Evolutionary conservation across 2,888 invertebrate species (phyloP).

Genomic region (Chaetogeoica ovagalla): DNA sequence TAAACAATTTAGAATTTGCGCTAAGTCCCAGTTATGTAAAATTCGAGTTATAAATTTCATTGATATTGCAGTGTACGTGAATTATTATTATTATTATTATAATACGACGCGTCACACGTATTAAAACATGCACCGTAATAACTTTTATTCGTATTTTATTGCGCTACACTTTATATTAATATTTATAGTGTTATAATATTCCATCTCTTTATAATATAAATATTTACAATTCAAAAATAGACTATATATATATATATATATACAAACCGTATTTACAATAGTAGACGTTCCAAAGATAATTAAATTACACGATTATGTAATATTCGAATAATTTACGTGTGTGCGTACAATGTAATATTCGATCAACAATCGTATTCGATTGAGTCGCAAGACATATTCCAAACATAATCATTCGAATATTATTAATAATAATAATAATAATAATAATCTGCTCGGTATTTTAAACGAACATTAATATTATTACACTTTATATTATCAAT

Average conservation of each 20-base stretch:
- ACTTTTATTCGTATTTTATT: no score
- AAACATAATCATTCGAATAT: background rate
- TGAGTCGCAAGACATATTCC: background rate
- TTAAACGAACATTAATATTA: background rate
- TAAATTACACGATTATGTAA: constrained; percentile 22
- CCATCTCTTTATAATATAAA: background rate
- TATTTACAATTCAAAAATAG: background rate
- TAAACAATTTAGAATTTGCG: no score
- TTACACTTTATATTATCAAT: background rate
- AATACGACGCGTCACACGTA: no score
- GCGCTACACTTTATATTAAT: no score
- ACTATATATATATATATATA: no score
- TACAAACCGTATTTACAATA: constrained; percentile 1
- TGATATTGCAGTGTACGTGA: no score
- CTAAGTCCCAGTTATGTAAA: no score
- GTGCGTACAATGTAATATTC: background rate
- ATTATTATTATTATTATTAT: no score
- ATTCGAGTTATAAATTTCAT: no score
- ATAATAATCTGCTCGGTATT: background rate
- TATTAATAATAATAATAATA: background rate
- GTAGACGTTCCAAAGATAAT: background rate
- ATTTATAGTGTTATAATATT: background rate
- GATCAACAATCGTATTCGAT: background rate
- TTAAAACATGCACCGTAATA: no score
- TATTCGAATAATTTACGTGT: background rate